Percentiles rank a stretch among this genome's conserved stretches.
Conservation (phyloP, 2,888 invertebrate genomes). For the Choreutis nemorana region DNA sequence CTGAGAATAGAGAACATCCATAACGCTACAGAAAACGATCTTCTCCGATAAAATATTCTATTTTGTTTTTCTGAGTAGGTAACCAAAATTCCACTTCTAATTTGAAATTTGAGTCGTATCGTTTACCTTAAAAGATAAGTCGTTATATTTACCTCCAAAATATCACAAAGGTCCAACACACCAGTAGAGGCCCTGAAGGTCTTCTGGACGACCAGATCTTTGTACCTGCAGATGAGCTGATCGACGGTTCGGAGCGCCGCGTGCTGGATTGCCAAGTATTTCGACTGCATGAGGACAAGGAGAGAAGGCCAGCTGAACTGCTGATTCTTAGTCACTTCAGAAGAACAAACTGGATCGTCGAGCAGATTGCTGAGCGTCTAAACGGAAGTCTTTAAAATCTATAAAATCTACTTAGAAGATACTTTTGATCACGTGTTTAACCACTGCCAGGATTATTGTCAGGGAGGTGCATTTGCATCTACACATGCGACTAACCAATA, state of each 20-base stretch:
- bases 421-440: no score
- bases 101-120: no score
- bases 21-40: no score
- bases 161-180: slow-evolving; percentile 50
- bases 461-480: no score
- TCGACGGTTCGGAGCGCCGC: slow-evolving; percentile 52
- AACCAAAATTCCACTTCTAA: no score
- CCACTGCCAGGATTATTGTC: no score
- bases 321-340: slow-evolving; percentile 51
- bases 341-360: slow-evolving; percentile 51
- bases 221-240: slow-evolving; percentile 48
- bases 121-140: no score
- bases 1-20: no score
- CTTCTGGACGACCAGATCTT: slow-evolving; percentile 52
- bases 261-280: slow-evolving; percentile 56
- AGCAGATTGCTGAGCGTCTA: slow-evolving; percentile 56
- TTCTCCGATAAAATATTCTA: no score
- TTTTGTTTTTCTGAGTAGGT: no score
- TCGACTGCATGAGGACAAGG: slow-evolving; percentile 51
- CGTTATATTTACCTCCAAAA: slow-evolving; percentile 60
- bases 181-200: slow-evolving; percentile 57
- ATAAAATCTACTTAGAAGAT: slow-evolving; percentile 1
- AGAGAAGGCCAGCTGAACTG: slow-evolving; percentile 56
- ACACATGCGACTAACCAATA: no score
- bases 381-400: neutral